Evolutionary conservation across 2,113 vertebrate genomes (phyloP).

Genomic region (Cisticola juncidis): DNA sequence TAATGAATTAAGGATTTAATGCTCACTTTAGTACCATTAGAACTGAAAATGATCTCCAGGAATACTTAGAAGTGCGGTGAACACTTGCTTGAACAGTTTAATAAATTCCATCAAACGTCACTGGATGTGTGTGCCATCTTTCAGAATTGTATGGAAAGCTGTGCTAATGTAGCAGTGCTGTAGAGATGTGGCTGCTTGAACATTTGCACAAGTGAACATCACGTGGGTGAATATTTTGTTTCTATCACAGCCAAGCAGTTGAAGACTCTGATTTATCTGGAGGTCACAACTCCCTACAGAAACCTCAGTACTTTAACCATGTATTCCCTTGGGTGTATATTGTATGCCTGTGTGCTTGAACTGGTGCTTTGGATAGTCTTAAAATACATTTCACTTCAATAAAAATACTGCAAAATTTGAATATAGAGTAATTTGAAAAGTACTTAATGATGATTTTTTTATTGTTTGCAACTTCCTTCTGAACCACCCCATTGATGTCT

Average conservation of each 20-base stretch:
- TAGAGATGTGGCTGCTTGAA: neutral
- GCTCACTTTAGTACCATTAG: neutral
- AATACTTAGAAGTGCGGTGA: neutral
- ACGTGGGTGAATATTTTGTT: neutral
- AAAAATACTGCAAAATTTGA: neutral
- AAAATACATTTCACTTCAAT: neutral
- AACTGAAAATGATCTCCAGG: neutral
- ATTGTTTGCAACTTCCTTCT: neutral
- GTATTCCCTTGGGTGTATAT: accelerated
- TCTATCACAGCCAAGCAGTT: neutral
- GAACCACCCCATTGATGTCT: neutral
- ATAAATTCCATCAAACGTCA: neutral
- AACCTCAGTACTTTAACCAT: neutral
- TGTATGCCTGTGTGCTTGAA: neutral
- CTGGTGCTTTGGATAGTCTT: neutral
- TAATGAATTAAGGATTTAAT: neutral
- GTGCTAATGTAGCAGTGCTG: neutral
- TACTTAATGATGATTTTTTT: neutral
- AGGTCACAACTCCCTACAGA: neutral
- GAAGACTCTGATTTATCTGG: neutral
- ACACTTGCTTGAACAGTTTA: neutral
- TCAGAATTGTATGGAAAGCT: neutral
- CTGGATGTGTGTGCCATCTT: neutral
- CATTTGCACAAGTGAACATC: neutral
- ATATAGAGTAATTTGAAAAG: neutral